phyloP scores from a whole-genome alignment of 2,113 vertebrate genomes.

The Hippocampus mohnikei region DNA sequence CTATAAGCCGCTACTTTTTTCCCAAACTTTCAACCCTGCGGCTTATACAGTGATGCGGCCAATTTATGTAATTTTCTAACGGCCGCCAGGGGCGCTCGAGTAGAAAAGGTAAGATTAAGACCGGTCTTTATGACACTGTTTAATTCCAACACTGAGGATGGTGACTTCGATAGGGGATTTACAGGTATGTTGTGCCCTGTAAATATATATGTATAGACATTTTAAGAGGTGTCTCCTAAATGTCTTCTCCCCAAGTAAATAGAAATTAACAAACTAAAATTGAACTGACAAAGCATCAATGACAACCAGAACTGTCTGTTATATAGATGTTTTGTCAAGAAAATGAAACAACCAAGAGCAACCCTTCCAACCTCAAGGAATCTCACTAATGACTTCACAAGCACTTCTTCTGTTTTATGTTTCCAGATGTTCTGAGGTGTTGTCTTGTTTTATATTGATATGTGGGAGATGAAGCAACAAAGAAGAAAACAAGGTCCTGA shows the following conservation, averaged over 20 bases:
- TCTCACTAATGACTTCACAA: slow-evolving; percentile 34
- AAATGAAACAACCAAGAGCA: slow-evolving; percentile 4
- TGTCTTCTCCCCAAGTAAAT: neutral
- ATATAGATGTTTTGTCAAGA: neutral
- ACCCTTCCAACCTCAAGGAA: slow-evolving; percentile 12
- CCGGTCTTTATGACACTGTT: no score
- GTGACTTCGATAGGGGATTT: neutral
- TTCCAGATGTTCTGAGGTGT: slow-evolving; percentile 28
- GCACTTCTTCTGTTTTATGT: slow-evolving; percentile 26
- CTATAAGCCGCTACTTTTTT: no score
- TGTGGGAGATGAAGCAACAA: slow-evolving; percentile 25
- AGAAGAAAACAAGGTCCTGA: slow-evolving; percentile 45
- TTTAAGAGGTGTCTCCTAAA: neutral
- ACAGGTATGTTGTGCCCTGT: neutral
- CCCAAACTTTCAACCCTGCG: no score
- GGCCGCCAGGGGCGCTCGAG: no score
- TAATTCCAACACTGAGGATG: no score
- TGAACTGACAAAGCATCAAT: neutral
- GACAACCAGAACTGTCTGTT: neutral
- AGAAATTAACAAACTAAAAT: neutral
- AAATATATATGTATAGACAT: neutral
- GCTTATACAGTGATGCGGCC: no score
- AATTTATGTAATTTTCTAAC: no score
- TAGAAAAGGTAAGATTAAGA: no score
- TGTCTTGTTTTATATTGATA: slow-evolving; percentile 43